phyloP scores from a whole-genome alignment of 2,888 invertebrate species.

The Drosophila prolongata region DNA sequence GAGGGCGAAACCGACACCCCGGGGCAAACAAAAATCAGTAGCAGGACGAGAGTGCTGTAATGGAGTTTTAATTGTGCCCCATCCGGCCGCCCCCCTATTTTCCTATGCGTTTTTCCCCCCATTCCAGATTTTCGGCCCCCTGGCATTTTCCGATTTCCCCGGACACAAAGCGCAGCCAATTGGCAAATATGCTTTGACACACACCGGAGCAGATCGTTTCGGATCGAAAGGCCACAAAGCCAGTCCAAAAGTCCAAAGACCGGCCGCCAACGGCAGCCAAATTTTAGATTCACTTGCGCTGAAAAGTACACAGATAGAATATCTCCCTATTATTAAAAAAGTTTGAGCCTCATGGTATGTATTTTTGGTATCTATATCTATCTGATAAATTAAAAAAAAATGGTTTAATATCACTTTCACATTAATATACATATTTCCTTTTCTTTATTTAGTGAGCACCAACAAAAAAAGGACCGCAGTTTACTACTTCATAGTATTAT shows the following conservation, averaged over 20 bases:
- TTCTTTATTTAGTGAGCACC: no score
- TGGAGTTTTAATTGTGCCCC: constrained; percentile 31
- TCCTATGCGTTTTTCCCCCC: background rate
- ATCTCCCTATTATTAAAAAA: no score
- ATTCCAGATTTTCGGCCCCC: background rate
- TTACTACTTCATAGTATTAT: no score
- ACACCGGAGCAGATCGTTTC: constrained; percentile 18
- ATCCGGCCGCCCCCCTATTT: background rate
- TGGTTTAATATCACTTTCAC: no score
- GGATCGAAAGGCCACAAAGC: constrained; percentile 28
- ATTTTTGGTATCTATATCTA: no score
- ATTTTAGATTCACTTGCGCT: constrained; percentile 37
- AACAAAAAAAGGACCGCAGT: no score
- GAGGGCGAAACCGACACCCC: background rate
- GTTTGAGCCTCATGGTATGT: no score
- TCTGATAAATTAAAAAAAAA: no score
- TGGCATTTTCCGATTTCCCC: constrained; percentile 12
- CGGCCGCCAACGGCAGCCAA: constrained; percentile 14
- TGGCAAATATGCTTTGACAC: constrained; percentile 63
- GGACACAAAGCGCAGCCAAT: constrained; percentile 47
- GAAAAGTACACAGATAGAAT: constrained; percentile 4
- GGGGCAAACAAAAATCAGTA: constrained; percentile 5
- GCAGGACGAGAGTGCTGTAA: constrained; percentile 18
- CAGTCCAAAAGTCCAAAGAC: constrained; percentile 18
- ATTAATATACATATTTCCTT: no score